Evolutionary conservation across 2,113 vertebrate species (phyloP).

Genomic region (Amblyopsis rosae): DNA sequence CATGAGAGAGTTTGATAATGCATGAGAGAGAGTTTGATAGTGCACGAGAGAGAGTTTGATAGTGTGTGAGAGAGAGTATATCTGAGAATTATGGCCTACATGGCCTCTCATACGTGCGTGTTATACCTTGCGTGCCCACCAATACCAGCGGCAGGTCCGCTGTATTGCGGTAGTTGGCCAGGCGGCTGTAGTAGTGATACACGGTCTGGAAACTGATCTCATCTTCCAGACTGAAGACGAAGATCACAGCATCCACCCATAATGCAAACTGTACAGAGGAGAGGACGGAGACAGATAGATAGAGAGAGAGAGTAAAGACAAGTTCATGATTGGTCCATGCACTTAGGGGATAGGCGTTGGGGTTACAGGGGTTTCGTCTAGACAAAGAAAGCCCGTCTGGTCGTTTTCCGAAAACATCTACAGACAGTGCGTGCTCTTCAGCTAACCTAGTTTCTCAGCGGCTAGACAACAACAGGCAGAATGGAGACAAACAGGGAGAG

Average conservation of each 20-base stretch:
- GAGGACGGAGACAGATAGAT: neutral
- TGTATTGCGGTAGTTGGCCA: slow-evolving; percentile 90
- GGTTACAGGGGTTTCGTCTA: neutral
- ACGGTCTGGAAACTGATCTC: slow-evolving; percentile 98
- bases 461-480: too few species aligned
- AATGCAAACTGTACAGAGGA: slow-evolving; percentile 84
- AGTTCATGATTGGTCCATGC: neutral
- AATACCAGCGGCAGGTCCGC: slow-evolving; percentile 91
- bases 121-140: slow-evolving; percentile 93
- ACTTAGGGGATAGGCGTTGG: neutral
- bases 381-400: neutral
- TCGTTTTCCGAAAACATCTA: neutral
- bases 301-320: neutral
- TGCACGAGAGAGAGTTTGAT: too few species aligned
- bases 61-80: too few species aligned
- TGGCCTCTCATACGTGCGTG: too few species aligned
- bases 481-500: too few species aligned
- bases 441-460: too few species aligned
- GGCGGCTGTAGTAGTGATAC: slow-evolving; percentile 96
- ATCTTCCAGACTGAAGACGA: slow-evolving; percentile 98
- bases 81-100: too few species aligned
- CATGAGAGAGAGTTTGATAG: too few species aligned
- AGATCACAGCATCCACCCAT: slow-evolving; percentile 98
- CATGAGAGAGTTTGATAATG: too few species aligned
- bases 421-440: too few species aligned